phyloP scores from a whole-genome alignment of 2,797 vertebrate species.

The Hybognathus amarus region DNA sequence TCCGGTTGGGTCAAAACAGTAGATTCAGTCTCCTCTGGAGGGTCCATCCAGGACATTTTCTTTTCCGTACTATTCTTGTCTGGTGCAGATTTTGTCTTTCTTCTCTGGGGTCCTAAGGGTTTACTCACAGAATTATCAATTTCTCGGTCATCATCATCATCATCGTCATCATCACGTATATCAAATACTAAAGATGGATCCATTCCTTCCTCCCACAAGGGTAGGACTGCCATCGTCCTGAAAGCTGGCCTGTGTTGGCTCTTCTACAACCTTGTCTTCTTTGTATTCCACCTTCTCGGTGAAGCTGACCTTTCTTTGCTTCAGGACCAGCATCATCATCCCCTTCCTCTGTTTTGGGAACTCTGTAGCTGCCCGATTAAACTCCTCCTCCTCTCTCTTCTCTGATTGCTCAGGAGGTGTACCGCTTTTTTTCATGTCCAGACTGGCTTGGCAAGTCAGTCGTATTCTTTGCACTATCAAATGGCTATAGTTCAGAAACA shows the following conservation, averaged over 20 bases:
- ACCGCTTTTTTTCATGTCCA: slow-evolving; percentile 13
- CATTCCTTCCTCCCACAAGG: slow-evolving; percentile 94
- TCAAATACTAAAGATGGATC: slow-evolving; percentile 88
- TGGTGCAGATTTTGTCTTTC: slow-evolving; percentile 69
- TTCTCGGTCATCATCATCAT: slow-evolving; percentile 83
- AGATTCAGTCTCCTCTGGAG: slow-evolving; percentile 83
- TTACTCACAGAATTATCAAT: slow-evolving; percentile 88
- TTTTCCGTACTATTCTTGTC: slow-evolving; percentile 69
- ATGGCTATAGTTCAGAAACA: slow-evolving; percentile 73
- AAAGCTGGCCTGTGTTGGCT: slow-evolving; percentile 79
- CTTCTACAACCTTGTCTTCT: slow-evolving; percentile 63
- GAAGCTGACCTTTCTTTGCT: slow-evolving; percentile 95
- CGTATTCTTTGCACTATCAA: slow-evolving; percentile 72
- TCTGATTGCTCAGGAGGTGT: slow-evolving; percentile 36
- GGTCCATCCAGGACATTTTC: slow-evolving; percentile 93
- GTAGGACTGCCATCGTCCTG: slow-evolving; percentile 95
- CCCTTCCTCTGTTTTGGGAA: slow-evolving; percentile 67
- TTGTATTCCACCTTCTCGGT: slow-evolving; percentile 87
- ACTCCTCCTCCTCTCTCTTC: slow-evolving; percentile 80
- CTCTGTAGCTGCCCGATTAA: slow-evolving; percentile 87
- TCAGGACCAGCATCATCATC: slow-evolving; percentile 84
- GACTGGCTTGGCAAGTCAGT: slow-evolving; percentile 61
- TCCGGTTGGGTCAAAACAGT: slow-evolving; percentile 90
- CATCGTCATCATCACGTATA: slow-evolving; percentile 86
- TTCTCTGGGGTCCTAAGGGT: slow-evolving; percentile 66